A percentile compares a stretch with the other conserved stretches of the same genome.
phyloP scores from a whole-genome alignment of 1,140 invertebrate genomes.

The Mesaphorura yosii region DNA sequence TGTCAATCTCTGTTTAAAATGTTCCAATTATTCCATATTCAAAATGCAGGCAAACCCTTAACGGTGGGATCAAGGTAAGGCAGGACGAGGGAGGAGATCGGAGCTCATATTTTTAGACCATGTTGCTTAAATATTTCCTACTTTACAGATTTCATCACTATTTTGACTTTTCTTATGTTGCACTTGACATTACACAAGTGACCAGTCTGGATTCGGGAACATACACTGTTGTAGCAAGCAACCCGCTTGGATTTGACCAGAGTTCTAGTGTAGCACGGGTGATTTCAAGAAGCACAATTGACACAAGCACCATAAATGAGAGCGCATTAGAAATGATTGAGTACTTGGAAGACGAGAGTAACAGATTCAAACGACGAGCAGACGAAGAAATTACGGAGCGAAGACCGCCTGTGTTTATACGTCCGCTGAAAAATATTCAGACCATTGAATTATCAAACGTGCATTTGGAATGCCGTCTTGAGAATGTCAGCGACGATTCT shows the following conservation, averaged over 20 bases:
- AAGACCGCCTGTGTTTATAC: slow-evolving; percentile 70
- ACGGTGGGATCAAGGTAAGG: slow-evolving; percentile 71
- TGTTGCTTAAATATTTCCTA: too few species aligned
- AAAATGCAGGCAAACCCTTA: too few species aligned
- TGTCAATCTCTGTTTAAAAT: too few species aligned
- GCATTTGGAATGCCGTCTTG: slow-evolving; percentile 80
- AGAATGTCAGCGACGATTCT: slow-evolving; percentile 84
- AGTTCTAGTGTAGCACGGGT: slow-evolving; percentile 78
- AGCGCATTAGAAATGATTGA: slow-evolving; percentile 88
- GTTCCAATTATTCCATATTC: too few species aligned
- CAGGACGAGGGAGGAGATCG: too few species aligned
- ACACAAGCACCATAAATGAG: slow-evolving; percentile 89
- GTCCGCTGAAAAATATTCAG: slow-evolving; percentile 77
- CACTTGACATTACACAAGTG: slow-evolving; percentile 75
- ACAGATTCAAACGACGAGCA: slow-evolving; percentile 51
- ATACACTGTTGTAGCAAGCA: slow-evolving; percentile 83
- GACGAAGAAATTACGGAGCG: slow-evolving; percentile 55
- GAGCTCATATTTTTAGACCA: too few species aligned
- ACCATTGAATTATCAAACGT: slow-evolving; percentile 84
- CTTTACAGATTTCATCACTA: slow-evolving; percentile 91
- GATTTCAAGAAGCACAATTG: slow-evolving; percentile 61
- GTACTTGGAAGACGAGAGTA: slow-evolving; percentile 79
- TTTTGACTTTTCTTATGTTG: slow-evolving; percentile 86
- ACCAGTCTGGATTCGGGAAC: slow-evolving; percentile 82
- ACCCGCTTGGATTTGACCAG: slow-evolving; percentile 79